A percentile compares a stretch with the other conserved stretches of the same genome.
phyloP scores from a whole-genome alignment of 2,797 vertebrate genomes.

The Cottoperca gobio region DNA sequence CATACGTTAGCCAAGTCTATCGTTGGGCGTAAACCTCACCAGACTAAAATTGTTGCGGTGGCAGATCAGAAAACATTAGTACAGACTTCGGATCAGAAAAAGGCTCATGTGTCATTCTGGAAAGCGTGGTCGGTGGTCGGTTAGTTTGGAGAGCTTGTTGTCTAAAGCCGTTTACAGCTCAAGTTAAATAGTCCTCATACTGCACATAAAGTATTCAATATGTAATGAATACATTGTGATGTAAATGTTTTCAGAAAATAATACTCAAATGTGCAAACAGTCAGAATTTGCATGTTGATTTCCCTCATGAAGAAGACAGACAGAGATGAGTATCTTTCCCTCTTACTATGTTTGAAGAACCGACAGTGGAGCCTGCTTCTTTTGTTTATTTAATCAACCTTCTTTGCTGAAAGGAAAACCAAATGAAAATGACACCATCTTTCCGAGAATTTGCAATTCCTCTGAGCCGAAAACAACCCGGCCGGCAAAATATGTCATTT shows the following conservation, averaged over 20 bases:
- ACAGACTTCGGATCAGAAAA: neutral
- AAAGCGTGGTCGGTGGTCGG: neutral
- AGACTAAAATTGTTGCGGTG: neutral
- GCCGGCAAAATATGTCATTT: conserved; percentile 61
- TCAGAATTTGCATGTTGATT: conserved; percentile 42
- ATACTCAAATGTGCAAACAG: conserved; percentile 9
- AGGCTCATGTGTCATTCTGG: neutral
- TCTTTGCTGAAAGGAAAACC: conserved; percentile 46
- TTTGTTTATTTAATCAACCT: conserved; percentile 62
- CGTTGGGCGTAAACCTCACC: neutral
- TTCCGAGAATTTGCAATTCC: conserved; percentile 59
- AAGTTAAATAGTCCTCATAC: neutral
- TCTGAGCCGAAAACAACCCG: conserved; percentile 57
- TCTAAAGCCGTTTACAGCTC: neutral
- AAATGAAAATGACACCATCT: conserved; percentile 59
- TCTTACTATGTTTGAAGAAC: conserved; percentile 36
- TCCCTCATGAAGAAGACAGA: conserved; percentile 28
- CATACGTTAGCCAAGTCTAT: too few relatives aligned
- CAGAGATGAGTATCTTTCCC: conserved; percentile 23
- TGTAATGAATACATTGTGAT: neutral
- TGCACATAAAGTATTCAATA: neutral
- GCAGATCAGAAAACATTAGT: neutral
- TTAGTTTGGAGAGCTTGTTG: neutral
- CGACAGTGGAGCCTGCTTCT: conserved; percentile 18
- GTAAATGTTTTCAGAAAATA: neutral